These are phyloP conservation scores for Acheta domesticus DNA, from an alignment of 2,888 invertebrate genomes.

Conservation along the genomic window DNA sequence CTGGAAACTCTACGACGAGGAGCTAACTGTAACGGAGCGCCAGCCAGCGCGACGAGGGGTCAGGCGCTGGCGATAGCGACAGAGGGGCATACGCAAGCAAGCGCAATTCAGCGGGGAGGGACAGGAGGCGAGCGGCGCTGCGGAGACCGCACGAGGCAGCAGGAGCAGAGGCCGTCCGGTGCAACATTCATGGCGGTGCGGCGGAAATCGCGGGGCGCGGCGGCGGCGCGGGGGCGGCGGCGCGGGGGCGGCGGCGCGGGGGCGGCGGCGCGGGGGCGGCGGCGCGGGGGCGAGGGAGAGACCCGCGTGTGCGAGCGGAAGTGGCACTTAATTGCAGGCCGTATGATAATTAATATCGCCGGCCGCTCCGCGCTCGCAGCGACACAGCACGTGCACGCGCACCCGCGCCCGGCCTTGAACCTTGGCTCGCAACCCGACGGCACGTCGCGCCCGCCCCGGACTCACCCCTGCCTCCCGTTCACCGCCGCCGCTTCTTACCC, in stretches of 20 bases:
- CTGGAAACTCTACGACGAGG: no score
- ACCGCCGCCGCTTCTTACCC: no score
- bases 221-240: not conserved
- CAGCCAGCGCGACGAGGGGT: no score
- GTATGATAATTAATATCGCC: constrained; percentile 18
- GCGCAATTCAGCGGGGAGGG: not conserved
- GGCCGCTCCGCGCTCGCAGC: constrained; percentile 4
- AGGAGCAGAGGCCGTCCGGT: not conserved
- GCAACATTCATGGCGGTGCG: not conserved
- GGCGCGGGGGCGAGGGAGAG: not conserved
- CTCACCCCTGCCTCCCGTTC: no score
- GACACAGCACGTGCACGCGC: not conserved
- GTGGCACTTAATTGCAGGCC: constrained; percentile 18
- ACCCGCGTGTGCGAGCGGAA: not conserved
- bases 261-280: not conserved
- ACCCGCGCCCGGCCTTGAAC: not conserved
- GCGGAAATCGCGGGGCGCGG: not conserved
- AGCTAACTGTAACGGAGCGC: no score
- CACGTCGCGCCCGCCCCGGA: no score
- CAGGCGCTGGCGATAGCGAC: no score
- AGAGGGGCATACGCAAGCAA: not conserved
- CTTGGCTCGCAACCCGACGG: not conserved
- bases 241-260: not conserved
- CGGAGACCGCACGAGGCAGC: not conserved
- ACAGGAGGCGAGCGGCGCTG: not conserved